Base-by-base conservation (phyloP, 2,113 vertebrate genomes). In the Montifringilla adamsi region DNA sequence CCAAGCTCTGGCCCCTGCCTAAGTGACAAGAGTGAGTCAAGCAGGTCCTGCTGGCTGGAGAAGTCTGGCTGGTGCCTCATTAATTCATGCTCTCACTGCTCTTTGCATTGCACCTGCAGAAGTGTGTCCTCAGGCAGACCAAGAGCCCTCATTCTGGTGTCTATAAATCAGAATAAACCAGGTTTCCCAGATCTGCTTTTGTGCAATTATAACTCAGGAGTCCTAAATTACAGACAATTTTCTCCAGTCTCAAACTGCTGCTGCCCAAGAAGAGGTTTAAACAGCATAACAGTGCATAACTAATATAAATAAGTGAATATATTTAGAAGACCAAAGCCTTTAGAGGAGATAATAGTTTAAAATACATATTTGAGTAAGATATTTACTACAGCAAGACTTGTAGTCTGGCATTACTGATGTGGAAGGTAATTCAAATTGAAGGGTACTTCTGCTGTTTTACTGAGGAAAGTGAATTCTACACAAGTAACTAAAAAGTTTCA, bases 261-360 rank as follows among this genome's bases (percentile, higher is more conserved):
- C 37, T 62, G 50, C 70, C 16, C 14, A 37, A 67, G 21, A 35
- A 58, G 19, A 73, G 12, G 2, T 67, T 67, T 55, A 47, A 89
- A 62, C n/a, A 41, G 9, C 12, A 0, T 22, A 53, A 46, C 2
- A n/a, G 20, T 23, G 10, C 8, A 20, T 3, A 20, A 5, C 5
- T 35, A 69, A 46, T 53, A 67, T 11, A 55, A 81, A 70, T 21
- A 53, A 53, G 7, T 43, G 56, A 67, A 49, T 2, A 8, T 18
- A 39, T 28, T 68, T 85, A 33, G 20, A 58, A 41, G 44, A 41
- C 4, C 7, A 74, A 53, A 60, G 18, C 7, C 10, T 86, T 88
- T 28, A 37, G 7, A 87, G 39, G 2, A 60, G 7, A 44, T 16
- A 75, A 26, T 20, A 73, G 30, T 53, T 60, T 16, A 43, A 84